Conservation (phyloP, 2,888 invertebrate genomes). For the Linnaemya vulpina region DNA sequence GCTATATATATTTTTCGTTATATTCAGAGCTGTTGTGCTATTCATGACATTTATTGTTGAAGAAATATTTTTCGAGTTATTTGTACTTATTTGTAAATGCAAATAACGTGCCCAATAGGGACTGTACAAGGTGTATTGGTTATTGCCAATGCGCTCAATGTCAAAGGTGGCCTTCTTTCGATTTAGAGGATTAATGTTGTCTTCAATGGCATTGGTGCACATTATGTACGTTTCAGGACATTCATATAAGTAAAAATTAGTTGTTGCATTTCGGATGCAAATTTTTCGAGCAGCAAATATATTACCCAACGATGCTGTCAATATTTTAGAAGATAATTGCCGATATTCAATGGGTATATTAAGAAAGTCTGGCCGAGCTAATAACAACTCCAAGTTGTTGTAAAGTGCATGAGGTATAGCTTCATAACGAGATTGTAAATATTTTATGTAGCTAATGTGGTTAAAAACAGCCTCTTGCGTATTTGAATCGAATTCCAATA, state of each 20-base stretch:
- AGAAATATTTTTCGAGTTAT: slow-evolving; percentile 12
- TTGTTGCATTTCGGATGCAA: slow-evolving; percentile 75
- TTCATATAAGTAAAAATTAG: slow-evolving; percentile 75
- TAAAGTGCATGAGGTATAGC: not conserved
- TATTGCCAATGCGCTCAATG: slow-evolving; percentile 70
- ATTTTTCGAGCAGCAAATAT: slow-evolving; percentile 75
- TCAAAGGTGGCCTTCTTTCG: slow-evolving; percentile 75
- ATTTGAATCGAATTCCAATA: slow-evolving; percentile 26
- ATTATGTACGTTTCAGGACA: slow-evolving; percentile 77
- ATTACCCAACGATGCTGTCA: slow-evolving; percentile 73
- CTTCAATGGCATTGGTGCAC: slow-evolving; percentile 72
- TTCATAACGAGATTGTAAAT: slow-evolving; percentile 8
- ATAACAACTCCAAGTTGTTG: slow-evolving; percentile 26
- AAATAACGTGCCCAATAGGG: slow-evolving; percentile 76
- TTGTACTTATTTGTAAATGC: slow-evolving; percentile 20
- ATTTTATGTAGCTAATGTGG: slow-evolving; percentile 18
- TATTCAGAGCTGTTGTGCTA: slow-evolving; percentile 55
- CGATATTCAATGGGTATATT: slow-evolving; percentile 16
- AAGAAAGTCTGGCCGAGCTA: slow-evolving; percentile 24
- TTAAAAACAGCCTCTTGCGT: slow-evolving; percentile 29
- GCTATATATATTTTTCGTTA: slow-evolving; percentile 77
- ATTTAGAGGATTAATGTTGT: slow-evolving; percentile 64
- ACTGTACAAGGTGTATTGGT: slow-evolving; percentile 74
- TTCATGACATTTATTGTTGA: slow-evolving; percentile 59
- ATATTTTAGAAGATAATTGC: slow-evolving; percentile 23